Base-by-base conservation (phyloP, 2,113 vertebrate species). In the Boleophthalmus pectinirostris region DNA sequence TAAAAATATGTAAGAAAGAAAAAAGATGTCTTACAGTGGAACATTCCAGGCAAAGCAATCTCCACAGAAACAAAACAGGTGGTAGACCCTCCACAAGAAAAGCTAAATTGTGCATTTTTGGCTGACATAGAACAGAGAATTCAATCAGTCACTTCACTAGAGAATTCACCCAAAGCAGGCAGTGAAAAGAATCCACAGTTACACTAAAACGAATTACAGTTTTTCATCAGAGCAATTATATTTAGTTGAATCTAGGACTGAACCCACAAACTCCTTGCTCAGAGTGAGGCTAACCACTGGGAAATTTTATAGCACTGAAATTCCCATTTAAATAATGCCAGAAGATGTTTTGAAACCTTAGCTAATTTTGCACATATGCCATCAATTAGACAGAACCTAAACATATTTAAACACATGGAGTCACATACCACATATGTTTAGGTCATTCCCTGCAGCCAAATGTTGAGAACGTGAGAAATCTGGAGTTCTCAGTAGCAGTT, bases 311-410 rank as follows among this genome's bases (percentile, higher is more conserved):
- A 14, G 12, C 5, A 25, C 51, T 68, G 54, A 84, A 81, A 82
- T 80, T 82, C 43, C 57, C 16, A 72, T 81, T 84, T 51, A 82
- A 89, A 82, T 85, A 58, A 81, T 68, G 54, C 80, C 49, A 29
- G 58, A 75, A 80, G 75, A 78, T 86, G 68, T 90, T 91, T 87
- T 78, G 54, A 85, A 87, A 82, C 68, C 72, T 78, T 38, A 3
- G 69, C 49, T 84, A 83, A 88, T 87, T 83, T 84, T 78, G 77
- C 35, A 69, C 85, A 88, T 75, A 79, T 89, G 87, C 29, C 66
- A 68, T 72, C 72, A 79, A 87, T 89, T 90, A 90, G 51, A 58
- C 18, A 6, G 6, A 68, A 73, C 79, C 69, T 63, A 87, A 80
- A 80, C 75, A 77, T 23, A 0, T 77, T 70, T 12, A 66, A 47